Conservation (phyloP, 2,113 vertebrate genomes). For the Thermophis baileyi region DNA sequence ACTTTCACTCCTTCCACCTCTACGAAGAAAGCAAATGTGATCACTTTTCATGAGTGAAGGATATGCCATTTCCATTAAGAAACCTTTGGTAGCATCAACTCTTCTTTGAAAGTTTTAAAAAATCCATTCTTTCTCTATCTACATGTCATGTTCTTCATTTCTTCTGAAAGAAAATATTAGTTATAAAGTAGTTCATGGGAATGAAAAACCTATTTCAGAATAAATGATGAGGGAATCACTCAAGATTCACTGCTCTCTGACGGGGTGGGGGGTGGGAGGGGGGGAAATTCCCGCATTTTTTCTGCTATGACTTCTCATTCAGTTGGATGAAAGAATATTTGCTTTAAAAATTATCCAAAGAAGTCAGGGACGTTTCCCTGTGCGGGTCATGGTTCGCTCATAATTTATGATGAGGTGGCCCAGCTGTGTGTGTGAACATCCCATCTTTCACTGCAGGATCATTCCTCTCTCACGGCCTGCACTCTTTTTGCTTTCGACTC, state of each 20-base stretch:
- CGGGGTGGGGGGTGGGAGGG: rapidly evolving
- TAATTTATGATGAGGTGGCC: neutral
- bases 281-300: neutral
- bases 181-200: neutral
- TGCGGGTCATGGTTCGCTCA: neutral
- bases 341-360: neutral
- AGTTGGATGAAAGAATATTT: neutral
- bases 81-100: neutral
- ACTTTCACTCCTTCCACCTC: neutral
- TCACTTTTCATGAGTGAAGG: neutral
- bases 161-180: neutral
- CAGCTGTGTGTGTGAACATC: neutral
- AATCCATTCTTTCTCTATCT: neutral
- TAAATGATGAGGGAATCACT: neutral
- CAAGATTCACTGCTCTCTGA: neutral
- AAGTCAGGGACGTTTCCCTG: neutral
- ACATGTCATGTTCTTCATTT: neutral
- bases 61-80: neutral
- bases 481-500: neutral
- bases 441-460: neutral
- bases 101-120: neutral
- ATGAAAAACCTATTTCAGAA: neutral
- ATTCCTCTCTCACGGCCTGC: neutral
- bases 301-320: neutral
- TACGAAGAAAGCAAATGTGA: neutral